Conservation (phyloP, 2,888 invertebrate species). For the Opisthograptis luteolata region DNA sequence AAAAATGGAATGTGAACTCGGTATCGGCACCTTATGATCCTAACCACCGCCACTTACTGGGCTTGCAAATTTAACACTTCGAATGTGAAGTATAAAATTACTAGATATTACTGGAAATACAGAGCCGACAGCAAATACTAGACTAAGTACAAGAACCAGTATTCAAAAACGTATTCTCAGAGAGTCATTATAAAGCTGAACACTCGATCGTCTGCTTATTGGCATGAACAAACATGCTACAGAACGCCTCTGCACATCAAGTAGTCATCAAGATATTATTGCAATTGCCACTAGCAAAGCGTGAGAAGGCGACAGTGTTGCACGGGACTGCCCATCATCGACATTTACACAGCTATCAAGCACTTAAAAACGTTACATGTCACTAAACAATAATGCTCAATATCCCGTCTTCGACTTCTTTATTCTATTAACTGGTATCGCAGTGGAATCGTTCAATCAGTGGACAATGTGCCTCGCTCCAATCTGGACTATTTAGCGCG, state of each 20-base stretch:
- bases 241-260: conserved; percentile 13
- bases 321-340: conserved; percentile 10
- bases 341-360: conserved; percentile 24
- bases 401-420: conserved; percentile 74
- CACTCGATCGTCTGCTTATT: no score
- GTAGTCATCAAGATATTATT: conserved; percentile 11
- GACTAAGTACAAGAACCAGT: no score
- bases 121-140: no score
- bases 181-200: no score
- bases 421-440: conserved; percentile 65
- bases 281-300: conserved; percentile 10
- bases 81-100: no score
- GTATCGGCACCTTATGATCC: no score
- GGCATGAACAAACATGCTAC: neutral
- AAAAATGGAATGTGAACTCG: no score
- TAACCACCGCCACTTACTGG: no score
- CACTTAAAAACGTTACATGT: conserved; percentile 20
- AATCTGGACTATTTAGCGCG: conserved; percentile 82
- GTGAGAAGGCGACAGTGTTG: conserved; percentile 26
- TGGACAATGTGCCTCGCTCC: conserved; percentile 69
- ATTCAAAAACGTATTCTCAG: no score
- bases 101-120: no score
- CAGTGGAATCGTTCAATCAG: conserved; percentile 73
- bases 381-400: conserved; percentile 52
- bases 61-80: no score